Conservation (phyloP, 2,888 invertebrate species). For the Epinotia brunnichana region DNA sequence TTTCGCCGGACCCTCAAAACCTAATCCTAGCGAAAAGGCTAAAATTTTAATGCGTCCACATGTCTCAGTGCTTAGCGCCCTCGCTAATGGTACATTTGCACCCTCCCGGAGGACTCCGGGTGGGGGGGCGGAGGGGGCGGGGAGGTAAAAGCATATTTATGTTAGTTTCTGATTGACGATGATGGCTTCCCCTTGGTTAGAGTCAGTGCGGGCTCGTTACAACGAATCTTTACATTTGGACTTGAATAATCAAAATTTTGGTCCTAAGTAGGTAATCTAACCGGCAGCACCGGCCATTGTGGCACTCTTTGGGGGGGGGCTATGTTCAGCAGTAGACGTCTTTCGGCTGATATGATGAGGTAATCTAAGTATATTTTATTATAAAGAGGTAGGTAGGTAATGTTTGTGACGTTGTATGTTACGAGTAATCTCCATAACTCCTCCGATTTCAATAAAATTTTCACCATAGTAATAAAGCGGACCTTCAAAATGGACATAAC, state of each 20-base stretch:
- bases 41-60: constrained; percentile 60
- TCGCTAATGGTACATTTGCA: constrained; percentile 45
- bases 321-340: no score
- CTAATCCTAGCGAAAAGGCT: constrained; percentile 50
- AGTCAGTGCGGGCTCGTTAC: constrained; percentile 50
- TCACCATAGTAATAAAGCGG: no score
- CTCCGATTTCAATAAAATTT: no score
- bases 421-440: no score
- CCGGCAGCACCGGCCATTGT: no score
- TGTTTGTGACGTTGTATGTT: no score
- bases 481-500: no score
- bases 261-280: no score
- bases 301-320: no score
- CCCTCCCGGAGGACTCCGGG: constrained; percentile 42
- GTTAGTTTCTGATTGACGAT: constrained; percentile 79
- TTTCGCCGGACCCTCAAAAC: constrained; percentile 10
- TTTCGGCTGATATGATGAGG: no score
- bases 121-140: constrained; percentile 44
- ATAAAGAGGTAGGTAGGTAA: no score
- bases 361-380: no score
- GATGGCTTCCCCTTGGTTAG: constrained; percentile 70
- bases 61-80: constrained; percentile 48
- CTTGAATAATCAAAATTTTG: background rate
- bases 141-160: constrained; percentile 77
- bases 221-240: constrained; percentile 52